Percentiles rank a stretch among this genome's conserved stretches.
These are phyloP conservation scores for Euphysa ruthae DNA, from an alignment of 30 jellyfish, hydroid and myxozoan species.

Conservation along the genomic window DNA sequence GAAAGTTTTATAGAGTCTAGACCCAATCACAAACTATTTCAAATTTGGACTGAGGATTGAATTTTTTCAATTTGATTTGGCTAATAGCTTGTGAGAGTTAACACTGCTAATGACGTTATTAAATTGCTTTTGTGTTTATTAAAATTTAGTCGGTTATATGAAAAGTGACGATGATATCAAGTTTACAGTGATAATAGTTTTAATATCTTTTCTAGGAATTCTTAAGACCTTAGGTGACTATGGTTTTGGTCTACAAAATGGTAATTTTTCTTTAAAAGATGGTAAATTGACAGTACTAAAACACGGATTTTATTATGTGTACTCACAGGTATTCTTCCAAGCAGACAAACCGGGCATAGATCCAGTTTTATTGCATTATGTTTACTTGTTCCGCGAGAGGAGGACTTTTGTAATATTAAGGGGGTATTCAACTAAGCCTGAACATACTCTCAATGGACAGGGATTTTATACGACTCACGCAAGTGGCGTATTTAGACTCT, in stretches of 20 bases:
- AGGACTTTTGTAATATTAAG: slow-evolving; percentile 11
- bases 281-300: slow-evolving; percentile 33
- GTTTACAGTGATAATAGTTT: too few relatives aligned
- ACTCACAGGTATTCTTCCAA: slow-evolving; percentile 41
- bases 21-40: too few relatives aligned
- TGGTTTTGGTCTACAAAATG: slow-evolving; percentile 3
- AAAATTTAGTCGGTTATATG: too few relatives aligned
- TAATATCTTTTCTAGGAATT: too few relatives aligned
- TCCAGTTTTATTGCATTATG: slow-evolving; percentile 24
- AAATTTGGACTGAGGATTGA: too few relatives aligned
- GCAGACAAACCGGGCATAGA: slow-evolving; percentile 25
- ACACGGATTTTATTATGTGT: slow-evolving; percentile 29
- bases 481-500: slow-evolving; percentile 33
- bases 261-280: neutral
- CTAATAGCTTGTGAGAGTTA: too few relatives aligned
- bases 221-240: slow-evolving; percentile 1
- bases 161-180: too few relatives aligned
- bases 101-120: too few relatives aligned
- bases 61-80: too few relatives aligned
- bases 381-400: slow-evolving; percentile 17
- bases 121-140: too few relatives aligned
- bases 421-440: slow-evolving; percentile 25
- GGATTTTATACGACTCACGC: slow-evolving; percentile 27
- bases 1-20: too few relatives aligned
- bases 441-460: neutral